Base-by-base conservation (phyloP, 2,113 vertebrate species). In the Nothocercus julius region DNA sequence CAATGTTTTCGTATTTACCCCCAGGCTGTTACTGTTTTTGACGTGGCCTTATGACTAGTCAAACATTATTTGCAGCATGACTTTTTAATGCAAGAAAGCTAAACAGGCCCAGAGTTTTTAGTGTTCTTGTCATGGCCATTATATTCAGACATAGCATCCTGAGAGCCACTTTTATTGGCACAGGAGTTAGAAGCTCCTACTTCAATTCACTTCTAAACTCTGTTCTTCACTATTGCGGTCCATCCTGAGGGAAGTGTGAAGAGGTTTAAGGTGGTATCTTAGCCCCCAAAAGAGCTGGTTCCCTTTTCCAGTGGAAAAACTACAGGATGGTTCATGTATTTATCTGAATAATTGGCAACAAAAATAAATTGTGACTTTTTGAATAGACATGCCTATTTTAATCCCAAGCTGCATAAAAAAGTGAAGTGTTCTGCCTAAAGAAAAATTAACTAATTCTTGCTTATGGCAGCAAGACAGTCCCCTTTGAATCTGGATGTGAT, bases 61-160 rank as follows among this genome's bases (percentile, higher is more conserved):
- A 91, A 42, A 78, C 61, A 58, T 49, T 74, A 24, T 88, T 89
- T 95, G 42, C 53, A 95, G 61, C 42, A 42, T 73, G 87, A 53
- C 44, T 79, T 64, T 81, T 88, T 47, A 64, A 62, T n/a, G 69
- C 44, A n/a, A 84, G 59, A 45, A 72, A 82, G 45, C 42, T 63
- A 44, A 90, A 7, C 24, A 42, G 12, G 44, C 40, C 69, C 3
- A 16, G 80, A 61, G 58, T 53, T 81, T 83, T n/a, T 5, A 30
- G 63, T 8, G 36, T 34, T 74, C 9, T 6, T 63, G 82, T 38
- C 62, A 44, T 27, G 16, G 18, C 61, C 20, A 8, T 53, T 63
- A 38, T 49, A 70, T 22, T 92, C 38, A 54, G 58, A 38, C 5
- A 5, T 9, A 63, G 34, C 47, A 40, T 40, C 11, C 38, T 2